Evolutionary conservation across 2,113 vertebrate species (phyloP).

Genomic region (Daphoenositta chrysoptera): DNA sequence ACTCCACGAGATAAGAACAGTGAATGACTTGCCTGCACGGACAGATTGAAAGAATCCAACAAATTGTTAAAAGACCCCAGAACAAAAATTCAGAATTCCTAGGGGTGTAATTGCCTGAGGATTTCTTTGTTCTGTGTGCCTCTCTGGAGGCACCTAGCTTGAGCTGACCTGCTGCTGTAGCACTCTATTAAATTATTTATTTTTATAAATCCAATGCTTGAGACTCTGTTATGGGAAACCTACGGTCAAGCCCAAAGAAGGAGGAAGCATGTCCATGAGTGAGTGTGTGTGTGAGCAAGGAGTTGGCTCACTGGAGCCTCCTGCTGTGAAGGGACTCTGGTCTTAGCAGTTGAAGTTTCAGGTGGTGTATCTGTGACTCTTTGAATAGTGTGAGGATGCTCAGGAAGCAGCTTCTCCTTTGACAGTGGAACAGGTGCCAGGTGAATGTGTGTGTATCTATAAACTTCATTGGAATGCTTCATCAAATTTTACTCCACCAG

Average conservation of each 20-base stretch:
- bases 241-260: not conserved
- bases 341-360: not conserved
- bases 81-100: not conserved
- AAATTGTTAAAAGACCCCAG: not conserved
- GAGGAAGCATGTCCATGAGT: not conserved
- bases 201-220: not conserved
- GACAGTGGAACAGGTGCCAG: not conserved
- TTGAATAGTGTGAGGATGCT: not conserved
- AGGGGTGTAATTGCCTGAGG: not conserved
- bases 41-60: not conserved
- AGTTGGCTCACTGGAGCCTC: not conserved
- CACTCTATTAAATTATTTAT: not conserved
- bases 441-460: not conserved
- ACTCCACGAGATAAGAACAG: not conserved
- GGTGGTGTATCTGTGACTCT: not conserved
- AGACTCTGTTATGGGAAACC: not conserved
- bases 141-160: not conserved
- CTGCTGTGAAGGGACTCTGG: no score
- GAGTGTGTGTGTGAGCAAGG: fast-evolving
- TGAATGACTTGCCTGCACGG: fast-evolving
- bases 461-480: not conserved
- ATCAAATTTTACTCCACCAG: not conserved
- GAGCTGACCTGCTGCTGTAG: not conserved
- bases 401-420: not conserved
- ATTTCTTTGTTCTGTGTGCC: not conserved